A percentile compares a stretch with the other conserved stretches of the same genome.
phyloP scores from a whole-genome alignment of 2,797 vertebrate genomes.

The Crenuchus spilurus region DNA sequence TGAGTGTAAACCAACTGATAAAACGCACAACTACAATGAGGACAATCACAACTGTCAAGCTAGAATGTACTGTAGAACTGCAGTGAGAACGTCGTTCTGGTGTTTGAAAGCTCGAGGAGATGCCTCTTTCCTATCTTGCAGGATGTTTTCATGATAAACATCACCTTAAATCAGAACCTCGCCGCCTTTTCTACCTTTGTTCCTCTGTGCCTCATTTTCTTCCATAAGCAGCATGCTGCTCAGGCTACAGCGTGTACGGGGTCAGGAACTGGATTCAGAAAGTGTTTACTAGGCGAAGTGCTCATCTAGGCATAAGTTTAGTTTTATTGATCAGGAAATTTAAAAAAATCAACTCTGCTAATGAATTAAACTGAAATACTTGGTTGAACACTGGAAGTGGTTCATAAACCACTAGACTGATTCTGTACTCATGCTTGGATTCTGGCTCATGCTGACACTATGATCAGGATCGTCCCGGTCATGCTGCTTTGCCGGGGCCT shows the following conservation, averaged over 20 bases:
- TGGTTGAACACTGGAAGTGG: too few relatives aligned
- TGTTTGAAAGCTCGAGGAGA: not conserved
- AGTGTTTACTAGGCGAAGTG: not conserved
- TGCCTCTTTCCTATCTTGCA: slow-evolving; percentile 17
- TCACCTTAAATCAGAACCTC: not conserved
- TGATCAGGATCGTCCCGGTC: too few relatives aligned
- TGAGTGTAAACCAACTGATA: slow-evolving; percentile 80
- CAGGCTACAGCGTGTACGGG: not conserved
- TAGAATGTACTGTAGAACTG: slow-evolving; percentile 63
- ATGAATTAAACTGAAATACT: too few relatives aligned
- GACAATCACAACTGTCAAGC: slow-evolving; percentile 85
- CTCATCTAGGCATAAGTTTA: not conserved
- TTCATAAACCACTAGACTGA: too few relatives aligned
- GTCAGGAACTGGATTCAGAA: not conserved
- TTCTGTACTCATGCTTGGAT: too few relatives aligned
- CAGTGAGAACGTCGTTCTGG: slow-evolving; percentile 32
- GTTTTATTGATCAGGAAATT: not conserved
- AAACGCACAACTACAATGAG: slow-evolving; percentile 83
- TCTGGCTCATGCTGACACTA: too few relatives aligned
- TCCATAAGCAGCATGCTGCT: slow-evolving; percentile 35
- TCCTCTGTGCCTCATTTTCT: slow-evolving; percentile 2
- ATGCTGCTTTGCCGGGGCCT: too few relatives aligned
- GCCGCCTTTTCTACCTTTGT: not conserved
- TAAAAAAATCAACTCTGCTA: not conserved
- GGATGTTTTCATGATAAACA: not conserved